Conservation (phyloP, 2,113 vertebrate species). For the Grammomys surdaster region DNA sequence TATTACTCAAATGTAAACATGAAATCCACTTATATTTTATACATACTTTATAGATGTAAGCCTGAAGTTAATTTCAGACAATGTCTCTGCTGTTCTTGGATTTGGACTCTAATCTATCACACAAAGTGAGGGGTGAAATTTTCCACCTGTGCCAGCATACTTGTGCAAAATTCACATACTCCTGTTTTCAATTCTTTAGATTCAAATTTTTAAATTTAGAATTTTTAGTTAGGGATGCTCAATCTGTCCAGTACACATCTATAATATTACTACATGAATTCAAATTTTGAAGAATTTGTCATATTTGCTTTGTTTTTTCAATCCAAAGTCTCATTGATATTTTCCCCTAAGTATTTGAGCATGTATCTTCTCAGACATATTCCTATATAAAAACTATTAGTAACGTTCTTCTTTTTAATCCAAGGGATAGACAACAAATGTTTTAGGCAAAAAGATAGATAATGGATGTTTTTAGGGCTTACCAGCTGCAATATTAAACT, state of each 20-base stretch:
- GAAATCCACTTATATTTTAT: not conserved
- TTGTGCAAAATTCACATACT: not conserved
- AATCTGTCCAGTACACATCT: not conserved
- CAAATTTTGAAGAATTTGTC: not conserved
- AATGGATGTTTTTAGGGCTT: not conserved
- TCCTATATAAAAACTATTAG: not conserved
- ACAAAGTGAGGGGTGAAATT: not conserved
- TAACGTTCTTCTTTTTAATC: not conserved
- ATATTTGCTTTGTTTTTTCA: conserved; percentile 21
- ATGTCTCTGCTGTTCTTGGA: not conserved
- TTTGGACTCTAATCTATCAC: not conserved
- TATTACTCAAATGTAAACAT: not conserved
- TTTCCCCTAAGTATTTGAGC: conserved; percentile 26
- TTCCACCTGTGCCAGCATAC: not conserved
- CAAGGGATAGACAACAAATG: not conserved
- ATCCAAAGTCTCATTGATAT: not conserved
- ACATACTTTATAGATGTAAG: not conserved
- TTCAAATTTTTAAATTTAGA: not conserved
- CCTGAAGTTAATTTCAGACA: not conserved
- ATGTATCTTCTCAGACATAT: not conserved
- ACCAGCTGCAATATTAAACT: not conserved
- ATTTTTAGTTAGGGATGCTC: not conserved
- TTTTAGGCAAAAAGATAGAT: not conserved
- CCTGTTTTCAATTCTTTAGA: not conserved
- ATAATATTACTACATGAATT: conserved; percentile 17